Evolutionary conservation across 2,113 vertebrate species (phyloP).

Genomic region (Alaudala cheleensis): DNA sequence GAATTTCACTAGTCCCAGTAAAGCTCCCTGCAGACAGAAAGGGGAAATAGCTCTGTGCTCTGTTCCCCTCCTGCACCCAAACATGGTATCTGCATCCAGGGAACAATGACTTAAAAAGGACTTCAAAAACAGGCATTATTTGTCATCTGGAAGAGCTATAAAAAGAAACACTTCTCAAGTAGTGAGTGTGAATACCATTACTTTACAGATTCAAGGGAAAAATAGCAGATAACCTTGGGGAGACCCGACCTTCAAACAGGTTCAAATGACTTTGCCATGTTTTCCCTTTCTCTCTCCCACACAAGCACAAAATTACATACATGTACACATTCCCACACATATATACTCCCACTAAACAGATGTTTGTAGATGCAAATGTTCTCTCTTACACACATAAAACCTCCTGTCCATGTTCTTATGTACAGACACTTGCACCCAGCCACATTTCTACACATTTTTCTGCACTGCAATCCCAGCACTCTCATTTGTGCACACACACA

Average conservation of each 20-base stretch:
- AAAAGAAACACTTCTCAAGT: conserved; percentile 85
- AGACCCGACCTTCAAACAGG: conserved; percentile 73
- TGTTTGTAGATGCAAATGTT: background rate
- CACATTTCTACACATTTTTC: background rate
- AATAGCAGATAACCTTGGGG: conserved; percentile 82
- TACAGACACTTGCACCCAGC: background rate
- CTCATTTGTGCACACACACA: background rate
- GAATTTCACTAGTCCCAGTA: conserved; percentile 46
- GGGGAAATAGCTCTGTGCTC: conserved; percentile 43
- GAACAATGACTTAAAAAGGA: conserved; percentile 74
- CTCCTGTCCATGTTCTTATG: background rate
- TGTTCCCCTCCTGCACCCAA: conserved; percentile 55
- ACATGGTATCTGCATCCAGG: conserved; percentile 65
- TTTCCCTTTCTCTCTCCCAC: conserved; percentile 45
- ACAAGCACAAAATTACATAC: conserved; percentile 34
- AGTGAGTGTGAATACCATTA: conserved; percentile 81
- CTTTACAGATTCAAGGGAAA: conserved; percentile 81
- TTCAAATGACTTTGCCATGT: conserved; percentile 59
- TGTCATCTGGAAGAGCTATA: conserved; percentile 79
- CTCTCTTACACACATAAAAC: background rate
- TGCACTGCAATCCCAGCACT: background rate
- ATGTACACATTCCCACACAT: background rate
- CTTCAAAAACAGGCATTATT: conserved; percentile 77
- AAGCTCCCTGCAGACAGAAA: conserved; percentile 40
- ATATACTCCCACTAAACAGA: background rate